Percentiles rank a stretch among this genome's conserved stretches.
phyloP scores from a whole-genome alignment of 2,797 vertebrate species.

The Lepus townsendii region DNA sequence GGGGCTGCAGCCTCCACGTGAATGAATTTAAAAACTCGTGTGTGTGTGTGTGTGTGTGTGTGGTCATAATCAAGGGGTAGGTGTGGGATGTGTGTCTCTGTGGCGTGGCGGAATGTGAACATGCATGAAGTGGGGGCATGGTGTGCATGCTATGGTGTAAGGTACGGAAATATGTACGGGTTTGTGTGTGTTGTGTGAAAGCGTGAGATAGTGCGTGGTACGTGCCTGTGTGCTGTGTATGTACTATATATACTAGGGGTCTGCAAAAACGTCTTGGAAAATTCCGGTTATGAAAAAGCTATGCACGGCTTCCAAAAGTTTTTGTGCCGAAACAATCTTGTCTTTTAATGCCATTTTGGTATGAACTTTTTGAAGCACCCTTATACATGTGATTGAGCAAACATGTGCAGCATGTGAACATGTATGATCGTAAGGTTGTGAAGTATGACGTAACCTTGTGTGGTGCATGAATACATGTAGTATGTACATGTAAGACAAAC shows the following conservation, averaged over 20 bases:
- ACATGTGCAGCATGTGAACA: background rate
- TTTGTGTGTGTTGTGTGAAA: background rate
- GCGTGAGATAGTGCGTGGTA: too few species aligned
- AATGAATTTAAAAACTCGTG: background rate
- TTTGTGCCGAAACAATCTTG: too few species aligned
- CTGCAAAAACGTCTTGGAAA: too few species aligned
- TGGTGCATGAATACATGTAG: too few species aligned
- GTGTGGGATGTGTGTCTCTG: background rate
- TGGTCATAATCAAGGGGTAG: background rate
- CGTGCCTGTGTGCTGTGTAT: background rate
- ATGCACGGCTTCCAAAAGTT: too few species aligned
- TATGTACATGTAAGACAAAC: background rate
- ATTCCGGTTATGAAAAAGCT: too few species aligned
- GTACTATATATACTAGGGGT: background rate
- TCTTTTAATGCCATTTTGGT: too few species aligned
- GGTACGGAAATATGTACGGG: background rate
- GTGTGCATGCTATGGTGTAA: background rate
- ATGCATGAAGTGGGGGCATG: background rate
- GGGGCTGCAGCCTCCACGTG: background rate
- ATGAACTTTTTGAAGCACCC: too few species aligned
- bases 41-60: background rate
- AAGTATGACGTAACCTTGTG: background rate
- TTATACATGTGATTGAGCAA: too few species aligned
- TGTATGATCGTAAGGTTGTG: background rate
- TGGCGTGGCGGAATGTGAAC: background rate